These are phyloP conservation scores for Thinocorus orbignyianus DNA, from an alignment of 2,113 vertebrate genomes.

Conservation along the genomic window DNA sequence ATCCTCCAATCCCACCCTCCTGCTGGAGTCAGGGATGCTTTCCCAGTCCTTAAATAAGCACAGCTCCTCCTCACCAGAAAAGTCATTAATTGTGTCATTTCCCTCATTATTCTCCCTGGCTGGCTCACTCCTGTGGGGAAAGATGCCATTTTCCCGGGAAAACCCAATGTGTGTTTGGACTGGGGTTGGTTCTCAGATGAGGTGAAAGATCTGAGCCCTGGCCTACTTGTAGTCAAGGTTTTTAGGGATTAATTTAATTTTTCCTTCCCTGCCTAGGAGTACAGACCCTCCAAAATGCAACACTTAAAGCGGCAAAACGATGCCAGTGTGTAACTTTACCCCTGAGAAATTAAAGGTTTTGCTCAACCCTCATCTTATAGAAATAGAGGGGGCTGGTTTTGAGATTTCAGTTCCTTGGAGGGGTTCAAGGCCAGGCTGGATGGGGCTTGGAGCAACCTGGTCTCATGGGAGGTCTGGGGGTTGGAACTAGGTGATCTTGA, in stretches of 20 bases:
- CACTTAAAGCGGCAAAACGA: background rate
- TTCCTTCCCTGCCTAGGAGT: background rate
- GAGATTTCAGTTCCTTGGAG: background rate
- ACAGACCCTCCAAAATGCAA: background rate
- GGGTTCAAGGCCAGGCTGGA: no score
- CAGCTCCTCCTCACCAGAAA: background rate
- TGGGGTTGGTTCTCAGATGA: background rate
- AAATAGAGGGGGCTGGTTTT: background rate
- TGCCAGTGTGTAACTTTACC: background rate
- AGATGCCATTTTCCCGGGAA: background rate
- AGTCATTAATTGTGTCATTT: background rate
- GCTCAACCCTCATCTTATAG: background rate
- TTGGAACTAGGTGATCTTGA: no score
- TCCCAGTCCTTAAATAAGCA: background rate
- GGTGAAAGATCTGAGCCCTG: background rate
- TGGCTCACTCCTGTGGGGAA: fast-evolving
- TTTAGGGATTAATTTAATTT: background rate
- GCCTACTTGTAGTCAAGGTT: background rate
- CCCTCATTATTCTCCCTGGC: background rate
- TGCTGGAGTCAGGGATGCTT: background rate
- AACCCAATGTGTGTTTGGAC: background rate
- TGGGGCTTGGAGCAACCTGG: no score
- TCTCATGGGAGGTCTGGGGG: no score
- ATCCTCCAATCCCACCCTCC: fast-evolving
- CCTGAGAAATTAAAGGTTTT: background rate